These are phyloP conservation scores for Sphaerophoria rueppellii DNA, from an alignment of 2,888 invertebrate species.

Conservation along the genomic window DNA sequence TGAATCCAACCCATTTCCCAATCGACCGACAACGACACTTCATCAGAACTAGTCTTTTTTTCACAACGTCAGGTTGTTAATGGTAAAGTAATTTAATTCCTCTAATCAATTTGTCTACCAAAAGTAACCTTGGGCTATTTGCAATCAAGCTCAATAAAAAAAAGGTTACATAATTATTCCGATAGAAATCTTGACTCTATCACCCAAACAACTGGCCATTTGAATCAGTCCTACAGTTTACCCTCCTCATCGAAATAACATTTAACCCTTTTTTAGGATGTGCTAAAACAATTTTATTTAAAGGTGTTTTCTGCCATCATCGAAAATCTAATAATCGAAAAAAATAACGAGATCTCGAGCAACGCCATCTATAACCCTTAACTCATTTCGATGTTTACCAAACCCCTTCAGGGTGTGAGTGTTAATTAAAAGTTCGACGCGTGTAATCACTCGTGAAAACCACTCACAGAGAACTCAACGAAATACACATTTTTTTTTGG, in stretches of 20 bases:
- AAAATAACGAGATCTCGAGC: conserved; percentile 28
- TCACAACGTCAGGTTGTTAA: background rate
- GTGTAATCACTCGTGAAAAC: conserved; percentile 36
- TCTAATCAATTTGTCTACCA: conserved; percentile 65
- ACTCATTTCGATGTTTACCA: conserved; percentile 20
- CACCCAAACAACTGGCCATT: conserved; percentile 54
- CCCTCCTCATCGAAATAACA: background rate
- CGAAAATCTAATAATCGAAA: conserved; percentile 48
- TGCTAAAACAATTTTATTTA: conserved; percentile 40
- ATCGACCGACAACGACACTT: too few relatives aligned
- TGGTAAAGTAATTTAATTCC: conserved; percentile 39
- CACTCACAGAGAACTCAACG: conserved; percentile 15
- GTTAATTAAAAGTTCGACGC: conserved; percentile 68
- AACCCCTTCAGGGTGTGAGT: conserved; percentile 9
- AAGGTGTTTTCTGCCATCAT: conserved; percentile 27
- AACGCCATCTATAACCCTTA: conserved; percentile 15
- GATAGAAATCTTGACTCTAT: background rate
- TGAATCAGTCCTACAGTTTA: conserved; percentile 32
- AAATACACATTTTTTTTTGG: conserved; percentile 12
- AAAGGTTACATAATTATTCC: background rate
- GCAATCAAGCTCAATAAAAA: conserved; percentile 38
- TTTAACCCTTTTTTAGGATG: conserved; percentile 13
- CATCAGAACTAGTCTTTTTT: background rate
- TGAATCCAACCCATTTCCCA: too few relatives aligned
- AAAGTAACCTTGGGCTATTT: conserved; percentile 54